These are phyloP conservation scores for Himalopsyche japonica DNA, from an alignment of 2,888 invertebrate species.

Conservation along the genomic window DNA sequence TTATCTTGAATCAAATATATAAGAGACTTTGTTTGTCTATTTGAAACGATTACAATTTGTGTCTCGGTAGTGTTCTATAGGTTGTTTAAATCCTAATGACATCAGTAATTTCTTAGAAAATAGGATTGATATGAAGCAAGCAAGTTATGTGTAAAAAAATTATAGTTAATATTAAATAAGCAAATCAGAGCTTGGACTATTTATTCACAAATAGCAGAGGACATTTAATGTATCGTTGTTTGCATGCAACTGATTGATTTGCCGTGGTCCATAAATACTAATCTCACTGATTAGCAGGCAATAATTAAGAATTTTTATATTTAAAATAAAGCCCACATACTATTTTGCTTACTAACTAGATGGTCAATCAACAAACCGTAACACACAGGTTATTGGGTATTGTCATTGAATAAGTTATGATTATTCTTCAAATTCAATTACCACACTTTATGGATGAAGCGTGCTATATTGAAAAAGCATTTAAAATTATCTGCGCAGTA, in stretches of 20 bases:
- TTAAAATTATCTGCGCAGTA: too few species aligned
- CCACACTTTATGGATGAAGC: background rate
- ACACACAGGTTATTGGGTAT: background rate
- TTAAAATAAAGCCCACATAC: background rate
- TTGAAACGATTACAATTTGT: too few species aligned
- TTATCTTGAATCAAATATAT: too few species aligned
- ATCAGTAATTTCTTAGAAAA: too few species aligned
- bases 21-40: too few species aligned
- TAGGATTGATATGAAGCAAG: too few species aligned
- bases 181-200: too few species aligned
- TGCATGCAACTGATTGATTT: background rate
- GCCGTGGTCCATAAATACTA: background rate
- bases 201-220: background rate
- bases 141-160: too few species aligned
- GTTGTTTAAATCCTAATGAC: too few species aligned
- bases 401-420: background rate
- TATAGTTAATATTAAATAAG: too few species aligned
- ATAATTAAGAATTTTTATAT: background rate
- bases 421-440: background rate
- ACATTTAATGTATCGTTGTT: background rate
- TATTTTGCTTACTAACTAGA: background rate
- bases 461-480: too few species aligned
- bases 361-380: background rate
- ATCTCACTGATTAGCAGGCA: background rate
- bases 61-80: too few species aligned